A percentile compares a stretch with the other conserved stretches of the same genome.
These are phyloP conservation scores for Euzophera pinguis DNA, from an alignment of 2,888 invertebrate species.

Conservation along the genomic window DNA sequence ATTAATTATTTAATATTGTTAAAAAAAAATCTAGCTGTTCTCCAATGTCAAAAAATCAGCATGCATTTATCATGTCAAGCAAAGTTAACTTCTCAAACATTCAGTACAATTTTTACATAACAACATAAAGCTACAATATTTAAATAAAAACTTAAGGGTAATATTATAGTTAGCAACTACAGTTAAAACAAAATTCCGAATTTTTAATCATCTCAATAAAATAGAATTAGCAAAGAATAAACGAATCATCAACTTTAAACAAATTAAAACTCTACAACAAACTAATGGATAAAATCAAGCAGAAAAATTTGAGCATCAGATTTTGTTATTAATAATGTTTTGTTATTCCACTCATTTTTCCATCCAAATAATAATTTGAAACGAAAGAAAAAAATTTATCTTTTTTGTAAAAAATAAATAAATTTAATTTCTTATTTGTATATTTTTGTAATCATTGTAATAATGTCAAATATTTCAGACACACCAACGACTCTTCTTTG, in stretches of 20 bases:
- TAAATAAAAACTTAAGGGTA: constrained; percentile 34
- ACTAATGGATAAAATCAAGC: constrained; percentile 56
- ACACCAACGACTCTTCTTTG: background rate
- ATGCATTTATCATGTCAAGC: constrained; percentile 48
- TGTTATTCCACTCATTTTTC: constrained; percentile 58
- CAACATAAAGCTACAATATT: constrained; percentile 44
- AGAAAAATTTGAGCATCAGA: constrained; percentile 73
- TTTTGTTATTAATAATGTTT: constrained; percentile 32
- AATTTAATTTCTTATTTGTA: background rate
- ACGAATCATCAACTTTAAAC: constrained; percentile 41
- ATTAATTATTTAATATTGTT: constrained; percentile 14
- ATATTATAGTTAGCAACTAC: constrained; percentile 45
- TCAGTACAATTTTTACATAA: constrained; percentile 33
- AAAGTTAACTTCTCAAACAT: constrained; percentile 38
- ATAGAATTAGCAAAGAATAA: constrained; percentile 53
- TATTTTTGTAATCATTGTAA: background rate
- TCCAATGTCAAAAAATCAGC: constrained; percentile 36
- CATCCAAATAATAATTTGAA: constrained; percentile 66
- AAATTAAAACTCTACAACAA: constrained; percentile 45
- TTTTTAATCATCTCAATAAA: constrained; percentile 44
- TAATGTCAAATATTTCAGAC: background rate
- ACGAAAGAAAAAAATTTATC: constrained; percentile 21
- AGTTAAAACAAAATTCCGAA: constrained; percentile 44
- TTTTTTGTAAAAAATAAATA: background rate
- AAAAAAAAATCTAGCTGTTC: constrained; percentile 15